Conservation (phyloP, 1,140 invertebrate genomes). For the Forficula auricularia region DNA sequence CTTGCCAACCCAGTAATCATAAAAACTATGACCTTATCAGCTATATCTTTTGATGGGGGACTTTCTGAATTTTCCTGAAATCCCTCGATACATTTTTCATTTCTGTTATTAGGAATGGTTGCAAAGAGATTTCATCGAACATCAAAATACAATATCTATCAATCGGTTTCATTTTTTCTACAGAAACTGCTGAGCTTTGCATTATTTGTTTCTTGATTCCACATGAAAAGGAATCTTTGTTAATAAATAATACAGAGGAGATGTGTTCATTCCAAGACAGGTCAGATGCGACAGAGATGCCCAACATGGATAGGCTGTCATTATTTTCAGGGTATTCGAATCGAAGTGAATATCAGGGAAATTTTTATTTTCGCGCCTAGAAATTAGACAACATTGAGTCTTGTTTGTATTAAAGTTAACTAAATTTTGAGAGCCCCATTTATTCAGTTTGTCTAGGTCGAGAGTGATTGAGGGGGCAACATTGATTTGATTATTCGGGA, state of each 20-base stretch:
- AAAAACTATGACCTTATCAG: constrained; percentile 21
- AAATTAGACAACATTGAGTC: too few species aligned
- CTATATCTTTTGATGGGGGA: constrained; percentile 11
- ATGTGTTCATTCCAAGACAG: too few species aligned
- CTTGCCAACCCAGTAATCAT: constrained; percentile 18
- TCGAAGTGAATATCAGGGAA: too few species aligned
- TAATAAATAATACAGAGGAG: too few species aligned
- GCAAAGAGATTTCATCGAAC: constrained; percentile 22
- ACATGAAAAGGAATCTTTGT: constrained; percentile 12
- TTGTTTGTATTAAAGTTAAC: too few species aligned
- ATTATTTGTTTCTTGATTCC: constrained; percentile 19
- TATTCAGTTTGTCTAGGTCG: too few species aligned
- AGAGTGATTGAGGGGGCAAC: too few species aligned
- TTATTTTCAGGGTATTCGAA: constrained; percentile 2
- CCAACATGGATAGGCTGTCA: constrained; percentile 12
- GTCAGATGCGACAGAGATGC: constrained; percentile 9
- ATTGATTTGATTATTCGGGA: too few species aligned
- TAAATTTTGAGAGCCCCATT: too few species aligned
- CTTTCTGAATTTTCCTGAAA: constrained; percentile 15
- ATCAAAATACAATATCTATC: constrained; percentile 19
- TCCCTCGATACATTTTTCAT: constrained; percentile 16
- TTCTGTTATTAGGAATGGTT: constrained; percentile 14
- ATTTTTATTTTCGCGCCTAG: too few species aligned
- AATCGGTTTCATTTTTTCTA: constrained; percentile 12
- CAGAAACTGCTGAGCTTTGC: constrained; percentile 14